Evolutionary conservation across 2,797 vertebrate genomes (phyloP), one percentile per base, ranked within the genome.

Genomic region (Columba guinea): DNA sequence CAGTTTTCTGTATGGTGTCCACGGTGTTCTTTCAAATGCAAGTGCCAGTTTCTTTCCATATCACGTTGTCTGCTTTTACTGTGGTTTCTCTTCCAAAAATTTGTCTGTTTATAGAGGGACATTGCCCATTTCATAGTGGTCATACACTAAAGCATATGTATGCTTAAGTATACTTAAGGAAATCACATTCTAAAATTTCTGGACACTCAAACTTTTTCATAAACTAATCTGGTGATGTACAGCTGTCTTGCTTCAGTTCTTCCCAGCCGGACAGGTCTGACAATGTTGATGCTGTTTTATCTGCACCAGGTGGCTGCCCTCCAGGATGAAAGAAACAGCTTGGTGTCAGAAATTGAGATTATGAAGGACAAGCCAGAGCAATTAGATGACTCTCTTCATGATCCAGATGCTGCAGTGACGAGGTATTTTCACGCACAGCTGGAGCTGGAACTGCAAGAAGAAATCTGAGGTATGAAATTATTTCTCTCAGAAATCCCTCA

Each of bases 381-480:
- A 95, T 95, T 99, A 91, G 99, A 99, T 5, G 97, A 97, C 49
- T 98, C 99, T 7, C 98, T 99, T 79, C 99, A 99, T 77, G 99
- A 99, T 93, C 99, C 99, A 49, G 98, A 97, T 97, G 99, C 98
- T 10, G 96, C 98, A 59, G 99, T 99, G 70, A 98, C 99, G 60
- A 99, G 98, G 91, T 99, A 99, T 97, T 98, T 98, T 95, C 98
- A 98, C 92, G 97, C 98, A 52, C 99, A 99, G 94, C 96, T 99
- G 68, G 99, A 99, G 90, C 91, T 99, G 11, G 99, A 99, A 93
- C 97, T 99, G 73, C 99, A 99, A 96, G 99, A 99, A 95, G 99
- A 99, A 96, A 99, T 98, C 97, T 99, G 99, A 99, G 99, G 99
- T 99, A 96, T n/a, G 48, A 87, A 80, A 79, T 65, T 4, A 53